Evolutionary conservation across 2,888 invertebrate genomes (phyloP).

Genomic region (Tupiocoris notatus): DNA sequence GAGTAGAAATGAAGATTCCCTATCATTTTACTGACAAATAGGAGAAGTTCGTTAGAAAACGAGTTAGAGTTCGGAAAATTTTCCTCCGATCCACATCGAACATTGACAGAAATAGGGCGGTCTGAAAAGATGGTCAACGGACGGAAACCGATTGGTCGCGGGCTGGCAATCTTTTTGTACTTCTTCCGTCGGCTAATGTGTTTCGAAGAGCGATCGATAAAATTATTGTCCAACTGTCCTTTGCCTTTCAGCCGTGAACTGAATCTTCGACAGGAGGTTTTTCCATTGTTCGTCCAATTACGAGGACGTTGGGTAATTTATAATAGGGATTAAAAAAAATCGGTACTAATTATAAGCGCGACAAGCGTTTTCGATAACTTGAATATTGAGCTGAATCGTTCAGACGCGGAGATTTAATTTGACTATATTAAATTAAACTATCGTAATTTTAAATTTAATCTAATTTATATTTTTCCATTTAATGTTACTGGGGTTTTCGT

Average conservation of each 20-base stretch:
- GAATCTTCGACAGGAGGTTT: not conserved
- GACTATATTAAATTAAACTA: too few relatives aligned
- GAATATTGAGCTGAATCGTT: too few relatives aligned
- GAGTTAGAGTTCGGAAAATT: too few relatives aligned
- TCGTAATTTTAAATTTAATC: too few relatives aligned
- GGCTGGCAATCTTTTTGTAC: not conserved
- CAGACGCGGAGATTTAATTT: too few relatives aligned
- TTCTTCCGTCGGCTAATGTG: not conserved
- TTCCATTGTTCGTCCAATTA: not conserved
- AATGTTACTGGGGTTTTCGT: too few relatives aligned
- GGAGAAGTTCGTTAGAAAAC: too few relatives aligned
- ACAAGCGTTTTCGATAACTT: too few relatives aligned
- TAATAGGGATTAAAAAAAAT: not conserved
- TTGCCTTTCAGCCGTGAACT: not conserved
- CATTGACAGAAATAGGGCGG: not conserved
- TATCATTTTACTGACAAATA: too few relatives aligned
- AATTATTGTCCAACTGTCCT: not conserved
- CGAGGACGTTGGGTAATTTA: not conserved
- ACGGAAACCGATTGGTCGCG: not conserved
- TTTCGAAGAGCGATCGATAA: not conserved
- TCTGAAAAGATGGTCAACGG: not conserved
- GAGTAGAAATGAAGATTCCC: too few relatives aligned
- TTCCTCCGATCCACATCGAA: not conserved
- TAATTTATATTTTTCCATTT: too few relatives aligned
- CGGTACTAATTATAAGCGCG: too few relatives aligned